A percentile compares a stretch with the other conserved stretches of the same genome.
These are phyloP conservation scores for Alitta virens DNA, from an alignment of 2,888 invertebrate species.

Conservation along the genomic window DNA sequence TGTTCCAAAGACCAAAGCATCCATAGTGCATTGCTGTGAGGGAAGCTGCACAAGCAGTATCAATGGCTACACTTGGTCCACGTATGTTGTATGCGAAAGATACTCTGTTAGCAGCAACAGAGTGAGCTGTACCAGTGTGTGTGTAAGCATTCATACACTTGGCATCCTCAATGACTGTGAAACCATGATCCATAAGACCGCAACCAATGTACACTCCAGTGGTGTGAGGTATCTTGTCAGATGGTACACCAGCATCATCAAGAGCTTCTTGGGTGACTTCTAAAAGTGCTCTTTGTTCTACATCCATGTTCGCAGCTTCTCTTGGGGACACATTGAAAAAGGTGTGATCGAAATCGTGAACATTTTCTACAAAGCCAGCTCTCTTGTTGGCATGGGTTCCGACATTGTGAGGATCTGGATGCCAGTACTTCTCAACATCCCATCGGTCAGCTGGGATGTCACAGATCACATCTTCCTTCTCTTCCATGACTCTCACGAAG, in stretches of 20 bases:
- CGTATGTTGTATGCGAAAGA: constrained; percentile 40
- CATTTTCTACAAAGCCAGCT: constrained; percentile 12
- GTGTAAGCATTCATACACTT: constrained; percentile 21
- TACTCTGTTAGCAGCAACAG: constrained; percentile 35
- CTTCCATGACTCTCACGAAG: constrained; percentile 20
- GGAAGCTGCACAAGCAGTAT: constrained; percentile 48
- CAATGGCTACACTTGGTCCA: constrained; percentile 45
- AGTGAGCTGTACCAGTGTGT: constrained; percentile 26
- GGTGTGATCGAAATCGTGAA: constrained; percentile 24
- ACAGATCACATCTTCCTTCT: constrained; percentile 7
- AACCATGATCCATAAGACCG: constrained; percentile 18
- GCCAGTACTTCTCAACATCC: constrained; percentile 18
- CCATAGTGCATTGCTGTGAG: constrained; percentile 26
- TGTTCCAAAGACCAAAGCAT: constrained; percentile 22
- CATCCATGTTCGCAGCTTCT: constrained; percentile 27
- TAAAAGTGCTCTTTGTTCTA: constrained; percentile 24
- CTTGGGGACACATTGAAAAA: constrained; percentile 28
- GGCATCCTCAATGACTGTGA: constrained; percentile 11
- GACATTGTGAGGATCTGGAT: constrained; percentile 9
- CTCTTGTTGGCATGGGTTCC: constrained; percentile 15
- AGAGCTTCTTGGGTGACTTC: constrained; percentile 26
- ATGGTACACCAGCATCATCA: constrained; percentile 22
- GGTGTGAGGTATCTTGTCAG: constrained; percentile 13
- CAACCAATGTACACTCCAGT: constrained; percentile 26
- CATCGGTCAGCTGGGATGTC: constrained; percentile 23